Conservation (phyloP, 2,113 vertebrate genomes). For the Numenius arquata region DNA sequence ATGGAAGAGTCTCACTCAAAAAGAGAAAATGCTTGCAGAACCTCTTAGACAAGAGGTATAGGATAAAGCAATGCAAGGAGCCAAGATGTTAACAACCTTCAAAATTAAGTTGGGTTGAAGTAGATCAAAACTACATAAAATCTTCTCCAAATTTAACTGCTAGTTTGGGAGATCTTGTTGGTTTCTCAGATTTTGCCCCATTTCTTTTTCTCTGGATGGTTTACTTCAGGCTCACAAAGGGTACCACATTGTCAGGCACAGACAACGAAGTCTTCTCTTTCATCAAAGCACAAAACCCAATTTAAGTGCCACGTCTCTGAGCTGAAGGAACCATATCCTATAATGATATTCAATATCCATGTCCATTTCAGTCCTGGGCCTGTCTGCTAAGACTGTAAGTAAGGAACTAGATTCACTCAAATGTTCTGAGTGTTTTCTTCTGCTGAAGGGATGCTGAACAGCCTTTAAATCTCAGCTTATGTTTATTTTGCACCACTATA, state of each 20-base stretch:
- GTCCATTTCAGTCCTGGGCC: neutral
- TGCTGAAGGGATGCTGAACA: neutral
- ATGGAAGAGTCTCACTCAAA: neutral
- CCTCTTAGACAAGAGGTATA: neutral
- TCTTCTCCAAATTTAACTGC: neutral
- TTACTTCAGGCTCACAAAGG: neutral
- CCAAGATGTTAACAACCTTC: neutral
- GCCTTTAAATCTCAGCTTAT: neutral
- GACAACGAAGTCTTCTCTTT: neutral
- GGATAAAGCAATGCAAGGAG: slow-evolving; percentile 19
- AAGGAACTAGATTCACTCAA: neutral
- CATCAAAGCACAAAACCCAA: neutral
- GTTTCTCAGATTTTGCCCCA: neutral
- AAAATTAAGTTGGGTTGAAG: slow-evolving; percentile 12
- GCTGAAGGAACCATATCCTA: neutral
- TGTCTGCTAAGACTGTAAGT: neutral
- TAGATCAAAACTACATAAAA: neutral
- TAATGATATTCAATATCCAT: neutral
- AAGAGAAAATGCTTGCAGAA: slow-evolving; percentile 20
- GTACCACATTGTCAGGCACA: neutral
- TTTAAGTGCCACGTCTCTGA: neutral
- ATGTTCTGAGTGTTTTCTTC: neutral
- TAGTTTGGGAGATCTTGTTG: neutral
- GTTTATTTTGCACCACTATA: neutral
- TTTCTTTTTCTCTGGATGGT: neutral